Percentiles rank a stretch among this genome's conserved stretches.
phyloP scores from a whole-genome alignment of 2,797 vertebrate genomes.

The Pogonophryne albipinna region DNA sequence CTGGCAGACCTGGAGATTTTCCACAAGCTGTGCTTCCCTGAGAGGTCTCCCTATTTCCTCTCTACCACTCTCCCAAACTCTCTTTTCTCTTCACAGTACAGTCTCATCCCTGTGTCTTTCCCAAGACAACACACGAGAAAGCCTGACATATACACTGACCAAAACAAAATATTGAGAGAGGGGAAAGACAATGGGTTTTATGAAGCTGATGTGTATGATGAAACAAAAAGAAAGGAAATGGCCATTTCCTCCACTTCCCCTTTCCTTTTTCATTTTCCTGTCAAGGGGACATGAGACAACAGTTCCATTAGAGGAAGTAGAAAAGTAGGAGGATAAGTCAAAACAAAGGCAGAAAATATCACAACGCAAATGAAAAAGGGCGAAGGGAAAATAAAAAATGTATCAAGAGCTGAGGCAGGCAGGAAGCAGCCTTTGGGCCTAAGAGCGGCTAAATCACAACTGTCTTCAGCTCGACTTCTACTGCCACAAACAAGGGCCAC shows the following conservation, averaged over 20 bases:
- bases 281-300: conserved; percentile 75
- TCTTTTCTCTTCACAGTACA: conserved; percentile 9
- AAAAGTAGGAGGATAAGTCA: conserved; percentile 16
- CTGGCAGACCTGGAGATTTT: conserved; percentile 86
- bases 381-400: conserved; percentile 51
- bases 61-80: conserved; percentile 31
- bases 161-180: conserved; percentile 48
- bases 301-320: conserved; percentile 53
- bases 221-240: conserved; percentile 44
- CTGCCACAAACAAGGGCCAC: conserved; percentile 54
- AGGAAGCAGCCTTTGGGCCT: conserved; percentile 68
- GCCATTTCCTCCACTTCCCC: conserved; percentile 80
- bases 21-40: conserved; percentile 81
- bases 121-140: conserved; percentile 31
- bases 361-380: conserved; percentile 21
- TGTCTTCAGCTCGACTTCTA: conserved; percentile 46
- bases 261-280: conserved; percentile 86
- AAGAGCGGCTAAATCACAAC: conserved; percentile 74
- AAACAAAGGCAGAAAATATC: conserved; percentile 25
- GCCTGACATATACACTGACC: conserved; percentile 41
- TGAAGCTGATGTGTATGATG: conserved; percentile 18
- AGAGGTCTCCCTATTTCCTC: conserved; percentile 59
- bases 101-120: conserved; percentile 38
- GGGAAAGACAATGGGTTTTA: conserved; percentile 10
- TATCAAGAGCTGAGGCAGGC: conserved; percentile 60